A percentile compares a stretch with the other conserved stretches of the same genome.
These are phyloP conservation scores for Trichomycterus rosablanca DNA, from an alignment of 2,113 vertebrate species.

Conservation along the genomic window DNA sequence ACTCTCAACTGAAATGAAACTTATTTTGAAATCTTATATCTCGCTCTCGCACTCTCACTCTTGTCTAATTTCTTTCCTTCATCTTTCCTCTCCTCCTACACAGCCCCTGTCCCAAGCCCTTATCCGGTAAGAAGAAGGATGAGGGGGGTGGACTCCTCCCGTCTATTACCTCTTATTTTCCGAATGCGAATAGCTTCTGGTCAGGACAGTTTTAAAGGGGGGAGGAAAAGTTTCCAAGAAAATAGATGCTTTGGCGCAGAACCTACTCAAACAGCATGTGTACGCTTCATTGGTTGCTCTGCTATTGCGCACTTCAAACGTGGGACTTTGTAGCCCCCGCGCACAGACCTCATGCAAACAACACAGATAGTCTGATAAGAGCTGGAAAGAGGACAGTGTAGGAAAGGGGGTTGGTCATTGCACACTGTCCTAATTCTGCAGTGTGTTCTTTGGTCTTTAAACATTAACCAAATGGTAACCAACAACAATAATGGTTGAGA, in stretches of 20 bases:
- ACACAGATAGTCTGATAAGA: slow-evolving; percentile 3
- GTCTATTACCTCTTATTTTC: slow-evolving; percentile 50
- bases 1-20: slow-evolving; percentile 41
- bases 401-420: background rate
- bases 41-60: no score
- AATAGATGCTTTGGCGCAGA: slow-evolving; percentile 28
- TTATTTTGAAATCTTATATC: slow-evolving; percentile 44
- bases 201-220: slow-evolving; percentile 18
- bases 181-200: slow-evolving; percentile 36
- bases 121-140: slow-evolving; percentile 19
- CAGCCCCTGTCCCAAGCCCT: slow-evolving; percentile 21
- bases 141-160: slow-evolving; percentile 42
- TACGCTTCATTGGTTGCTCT: slow-evolving; percentile 21
- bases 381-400: background rate
- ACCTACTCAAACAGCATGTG: slow-evolving; percentile 38
- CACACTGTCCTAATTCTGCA: slow-evolving; percentile 2
- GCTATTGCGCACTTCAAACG: slow-evolving; percentile 39
- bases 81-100: slow-evolving; percentile 22
- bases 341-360: slow-evolving; percentile 15
- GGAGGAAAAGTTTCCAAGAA: slow-evolving; percentile 39
- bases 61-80: slow-evolving; percentile 21
- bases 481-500: background rate
- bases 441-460: background rate
- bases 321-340: slow-evolving; percentile 14
- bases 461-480: background rate